Base-by-base conservation (phyloP, 2,888 invertebrate genomes). In the Ectemnius lituratus region DNA sequence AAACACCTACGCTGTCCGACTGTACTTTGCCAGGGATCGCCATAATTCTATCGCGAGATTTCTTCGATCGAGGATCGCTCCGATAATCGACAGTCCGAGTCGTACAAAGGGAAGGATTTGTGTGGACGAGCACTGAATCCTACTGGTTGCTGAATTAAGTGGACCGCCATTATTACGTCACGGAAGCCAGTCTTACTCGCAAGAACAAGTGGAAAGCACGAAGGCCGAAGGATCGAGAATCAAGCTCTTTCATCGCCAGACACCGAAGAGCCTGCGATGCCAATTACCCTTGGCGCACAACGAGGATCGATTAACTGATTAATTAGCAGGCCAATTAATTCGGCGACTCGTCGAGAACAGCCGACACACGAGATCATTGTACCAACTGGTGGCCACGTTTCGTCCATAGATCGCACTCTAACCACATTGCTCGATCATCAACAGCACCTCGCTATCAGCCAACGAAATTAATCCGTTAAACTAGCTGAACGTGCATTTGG, bases 311-410 rank as follows among this genome's bases (percentile, higher is more conserved):
- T 82, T 79, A 81, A 79, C 78, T 45, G 75, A 81, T 83, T 78
- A 81, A 80, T 83, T 74, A 76, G 73, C 76, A 61, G 56, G 64
- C 66, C 64, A 75, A 80, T 82, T 82, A 82, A 82, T 79, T 79
- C 68, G 70, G 78, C 46, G 66, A 75, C 73, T 73, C 67, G 70
- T 62, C 63, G 46, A 58, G 65, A 64, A 57, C 47, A 14, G 47
- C 60, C 56, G 66, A 27, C 57, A 14, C 37, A n/a, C 20, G 8
- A 27, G 20, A 45, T 27, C 23, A 23, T 4, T 47, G 14, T 45
- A 27, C 14, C 20, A 8, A 45, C 57, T 52, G 56, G 16, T 45
- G 46, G 37, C n/a, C 65, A 58, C 58, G 45, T 45, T n/a, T 45
- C 46, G 45, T 16, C 18, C 45, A 3, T 16, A 13, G 14, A 37